Evolutionary conservation across 2,113 vertebrate species (phyloP).

Genomic region (Alethe castanea): DNA sequence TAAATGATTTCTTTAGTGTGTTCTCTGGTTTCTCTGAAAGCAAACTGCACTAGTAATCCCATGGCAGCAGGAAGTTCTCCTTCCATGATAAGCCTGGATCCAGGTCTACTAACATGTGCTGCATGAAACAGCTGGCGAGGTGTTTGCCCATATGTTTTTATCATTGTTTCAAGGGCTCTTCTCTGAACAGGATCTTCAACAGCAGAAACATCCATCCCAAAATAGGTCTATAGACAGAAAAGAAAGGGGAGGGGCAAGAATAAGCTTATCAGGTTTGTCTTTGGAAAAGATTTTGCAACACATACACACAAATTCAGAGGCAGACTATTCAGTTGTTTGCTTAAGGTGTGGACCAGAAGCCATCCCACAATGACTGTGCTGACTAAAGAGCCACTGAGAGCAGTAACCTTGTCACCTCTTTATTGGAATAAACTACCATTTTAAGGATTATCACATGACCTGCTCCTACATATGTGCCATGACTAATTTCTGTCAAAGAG

Average conservation of each 20-base stretch:
- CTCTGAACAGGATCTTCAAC: slow-evolving; percentile 98
- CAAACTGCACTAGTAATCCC: slow-evolving; percentile 93
- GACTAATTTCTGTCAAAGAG: not conserved
- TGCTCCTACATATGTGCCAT: not conserved
- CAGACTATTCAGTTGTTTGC: not conserved
- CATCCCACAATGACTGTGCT: not conserved
- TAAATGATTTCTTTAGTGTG: slow-evolving; percentile 83
- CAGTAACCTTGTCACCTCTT: not conserved
- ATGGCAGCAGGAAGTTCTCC: slow-evolving; percentile 94
- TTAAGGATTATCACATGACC: not conserved
- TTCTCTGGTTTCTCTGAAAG: slow-evolving; percentile 92
- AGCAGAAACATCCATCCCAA: slow-evolving; percentile 97
- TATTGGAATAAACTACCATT: not conserved
- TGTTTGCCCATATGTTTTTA: slow-evolving; percentile 97
- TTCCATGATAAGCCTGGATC: slow-evolving; percentile 85
- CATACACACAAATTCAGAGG: not conserved
- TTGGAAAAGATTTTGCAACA: not conserved
- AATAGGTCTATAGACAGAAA: slow-evolving; percentile 85
- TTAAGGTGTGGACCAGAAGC: not conserved
- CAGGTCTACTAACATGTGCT: slow-evolving; percentile 82
- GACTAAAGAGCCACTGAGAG: not conserved
- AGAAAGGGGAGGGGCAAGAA: not conserved
- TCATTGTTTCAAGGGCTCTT: slow-evolving; percentile 96
- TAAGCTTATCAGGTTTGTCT: not conserved
- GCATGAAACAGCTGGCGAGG: slow-evolving; percentile 91